Evolutionary conservation across 30 jellyfish, hydroid and myxozoan genomes (phyloP), one percentile per base, ranked within the genome.

Genomic region (Cassiopea xamachana): DNA sequence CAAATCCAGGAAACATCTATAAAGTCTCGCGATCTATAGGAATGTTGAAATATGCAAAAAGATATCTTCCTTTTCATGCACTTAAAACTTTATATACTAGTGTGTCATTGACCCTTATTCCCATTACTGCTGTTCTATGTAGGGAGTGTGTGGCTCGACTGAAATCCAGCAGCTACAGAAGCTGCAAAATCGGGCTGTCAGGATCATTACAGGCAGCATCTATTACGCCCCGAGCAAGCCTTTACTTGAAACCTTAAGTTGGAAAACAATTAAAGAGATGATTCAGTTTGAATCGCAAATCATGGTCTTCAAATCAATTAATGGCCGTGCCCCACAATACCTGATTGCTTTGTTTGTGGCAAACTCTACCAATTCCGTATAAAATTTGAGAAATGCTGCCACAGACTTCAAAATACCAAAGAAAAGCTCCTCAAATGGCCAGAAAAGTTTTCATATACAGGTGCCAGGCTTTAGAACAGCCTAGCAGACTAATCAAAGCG

Each of bases 21-120:
- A 43, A 75, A 75, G 19, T 49, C 17, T 75, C 75, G 71, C 83
- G 83, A 75, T 43, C 61, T 45, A 15, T 75, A 9, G 88, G 88
- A 1, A 59, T 82, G 90, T 67, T 81, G 13, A 81, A 90, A 59
- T 81, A 60, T 48, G 76, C 91, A 16, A 86, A 73, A 86, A 72
- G 97, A 59, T 48, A 39, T 62, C 83, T 62, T n/a, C 94, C 94
- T 62, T 18, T n/a, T 1, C 83, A 74, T 46, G 85, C 43, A 58
- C 18, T 14, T 73, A 78, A 2, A 78, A 76, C 19, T 48, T 1
- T 78, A 0, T 43, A 78, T 48, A 78, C 87, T 78, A 78, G 80
- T 51, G 39, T 27, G 60, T 59, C 80, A 55, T 59, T 59, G 89
- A 80, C 59, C 79, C 77, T 43, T 7, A n/a, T 46, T 77, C 39